These are phyloP conservation scores for Romanogobio albipinnatus DNA, from an alignment of 2,113 vertebrate genomes.

Conservation along the genomic window DNA sequence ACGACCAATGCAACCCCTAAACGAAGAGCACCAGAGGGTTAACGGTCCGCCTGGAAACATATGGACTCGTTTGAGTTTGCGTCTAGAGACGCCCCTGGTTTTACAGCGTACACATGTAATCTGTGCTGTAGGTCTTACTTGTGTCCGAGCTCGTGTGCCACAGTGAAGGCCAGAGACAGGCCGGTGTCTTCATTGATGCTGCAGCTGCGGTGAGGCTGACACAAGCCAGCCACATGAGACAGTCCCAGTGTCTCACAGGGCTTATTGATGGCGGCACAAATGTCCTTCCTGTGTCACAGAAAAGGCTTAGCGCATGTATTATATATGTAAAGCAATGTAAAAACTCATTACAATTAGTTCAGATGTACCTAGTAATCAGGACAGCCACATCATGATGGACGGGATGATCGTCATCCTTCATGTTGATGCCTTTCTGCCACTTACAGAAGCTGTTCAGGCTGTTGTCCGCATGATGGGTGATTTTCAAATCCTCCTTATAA, in stretches of 20 bases:
- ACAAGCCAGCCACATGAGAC: constrained; percentile 94
- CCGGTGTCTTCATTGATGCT: constrained; percentile 95
- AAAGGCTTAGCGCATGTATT: neutral
- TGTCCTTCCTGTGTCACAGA: constrained; percentile 84
- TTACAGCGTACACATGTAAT: too few species aligned
- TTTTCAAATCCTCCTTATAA: constrained; percentile 89
- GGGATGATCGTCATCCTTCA: constrained; percentile 87
- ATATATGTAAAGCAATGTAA: neutral
- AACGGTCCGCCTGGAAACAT: too few species aligned
- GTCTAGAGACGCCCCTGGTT: too few species aligned
- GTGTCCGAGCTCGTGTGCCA: constrained; percentile 96
- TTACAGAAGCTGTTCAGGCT: constrained; percentile 94
- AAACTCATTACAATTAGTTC: neutral
- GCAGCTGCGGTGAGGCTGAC: constrained; percentile 92
- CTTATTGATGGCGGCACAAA: constrained; percentile 89
- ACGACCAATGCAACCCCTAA: too few species aligned
- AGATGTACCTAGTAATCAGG: constrained; percentile 89
- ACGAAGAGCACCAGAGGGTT: too few species aligned
- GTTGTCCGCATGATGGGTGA: constrained; percentile 93
- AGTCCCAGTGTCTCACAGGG: constrained; percentile 96
- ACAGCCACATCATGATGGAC: constrained; percentile 91
- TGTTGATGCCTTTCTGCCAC: constrained; percentile 94
- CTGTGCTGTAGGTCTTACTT: constrained; percentile 77
- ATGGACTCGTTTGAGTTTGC: too few species aligned
- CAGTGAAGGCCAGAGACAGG: constrained; percentile 91